These are phyloP conservation scores for Rhogogaster chlorosoma DNA, from an alignment of 2,888 invertebrate genomes.

Conservation along the genomic window DNA sequence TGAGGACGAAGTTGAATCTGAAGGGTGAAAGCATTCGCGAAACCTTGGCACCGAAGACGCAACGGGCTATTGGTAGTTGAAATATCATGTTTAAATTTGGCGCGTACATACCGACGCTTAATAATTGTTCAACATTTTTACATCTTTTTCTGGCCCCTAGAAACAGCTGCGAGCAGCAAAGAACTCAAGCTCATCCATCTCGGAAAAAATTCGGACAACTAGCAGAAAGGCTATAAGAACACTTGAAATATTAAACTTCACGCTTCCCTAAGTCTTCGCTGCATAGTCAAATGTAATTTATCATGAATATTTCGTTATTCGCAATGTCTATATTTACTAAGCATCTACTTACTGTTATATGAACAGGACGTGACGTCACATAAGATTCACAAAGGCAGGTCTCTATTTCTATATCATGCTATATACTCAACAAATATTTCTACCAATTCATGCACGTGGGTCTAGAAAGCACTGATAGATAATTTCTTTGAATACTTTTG, in stretches of 20 bases:
- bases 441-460: background rate
- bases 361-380: background rate
- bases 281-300: background rate
- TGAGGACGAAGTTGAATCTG: background rate
- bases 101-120: background rate
- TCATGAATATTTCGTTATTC: constrained; percentile 21
- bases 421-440: background rate
- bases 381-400: background rate
- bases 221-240: background rate
- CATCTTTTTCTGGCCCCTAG: background rate
- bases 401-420: background rate
- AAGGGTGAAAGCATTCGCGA: background rate
- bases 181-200: constrained; percentile 17
- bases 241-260: constrained; percentile 1
- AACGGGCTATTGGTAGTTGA: background rate
- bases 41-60: background rate
- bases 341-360: background rate
- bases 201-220: constrained; percentile 10
- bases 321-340: constrained; percentile 4
- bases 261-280: background rate
- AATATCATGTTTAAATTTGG: constrained; percentile 33
- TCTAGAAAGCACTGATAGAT: background rate
- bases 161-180: constrained; percentile 25
- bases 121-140: constrained; percentile 14
- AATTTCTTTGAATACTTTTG: too few relatives aligned